Base-by-base conservation (phyloP, 2,113 vertebrate genomes). In the Neogobius melanostomus region DNA sequence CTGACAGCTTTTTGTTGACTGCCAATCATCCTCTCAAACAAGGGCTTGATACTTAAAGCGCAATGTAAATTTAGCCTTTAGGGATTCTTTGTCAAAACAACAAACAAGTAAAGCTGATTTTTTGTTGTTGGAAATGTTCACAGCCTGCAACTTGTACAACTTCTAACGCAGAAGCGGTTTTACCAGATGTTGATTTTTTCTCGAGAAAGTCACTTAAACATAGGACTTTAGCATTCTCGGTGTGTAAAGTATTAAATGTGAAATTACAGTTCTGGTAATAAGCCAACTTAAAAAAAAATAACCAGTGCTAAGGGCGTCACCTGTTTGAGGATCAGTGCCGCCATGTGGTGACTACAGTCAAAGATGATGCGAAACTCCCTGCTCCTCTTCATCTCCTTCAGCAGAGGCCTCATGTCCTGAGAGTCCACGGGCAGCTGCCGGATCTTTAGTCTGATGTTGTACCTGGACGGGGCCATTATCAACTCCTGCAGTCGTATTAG, bases 351-450 rank as follows among this genome's bases (percentile, higher is more conserved):
- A 83, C 95, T 97, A 87, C 98, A 99, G 90, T 99, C 97, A 0
- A 99, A 99, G 90, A 99, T 99, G 81, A 99, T 98, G 71, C 97
- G 97, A 64, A 99, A 99, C 68, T 99, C 98, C 66, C 96, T 77
- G 83, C 96, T 95, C 11, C 96, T 88, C 85, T 99, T 99, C 98
- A 99, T 99, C 89, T 99, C 98, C 88, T 99, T 99, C 14, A 99
- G 95, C 71, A 99, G 93, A 0, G 98, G 97, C 43, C 97, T 90
- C 0, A 94, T 93, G 21, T 99, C 98, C 0, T 95, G 93, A 0
- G 92, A 92, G 83, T 99, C 98, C 0, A 97, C 87, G 8, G 98
- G 98, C 5, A 99, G 96, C 90, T 99, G 98, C 0, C 98, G 95
- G 83, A 99, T 99, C 88, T 99, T 99, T 84, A 99, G 93, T 46